Conservation (phyloP, 2,888 invertebrate genomes). For the Caenorhabditis sp. region DNA sequence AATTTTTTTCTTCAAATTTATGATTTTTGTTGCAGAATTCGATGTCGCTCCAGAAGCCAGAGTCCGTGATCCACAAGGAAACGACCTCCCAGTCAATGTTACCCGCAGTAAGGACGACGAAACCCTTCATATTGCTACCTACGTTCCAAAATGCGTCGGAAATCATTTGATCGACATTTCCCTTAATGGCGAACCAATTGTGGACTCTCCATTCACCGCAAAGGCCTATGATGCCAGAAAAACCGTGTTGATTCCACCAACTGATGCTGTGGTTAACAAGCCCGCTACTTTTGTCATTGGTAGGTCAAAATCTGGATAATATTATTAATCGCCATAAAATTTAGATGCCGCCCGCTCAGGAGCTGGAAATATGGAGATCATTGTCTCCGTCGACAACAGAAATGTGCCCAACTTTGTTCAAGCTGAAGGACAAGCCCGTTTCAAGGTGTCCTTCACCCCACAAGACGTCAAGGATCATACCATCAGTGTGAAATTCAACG, state of each 20-base stretch:
- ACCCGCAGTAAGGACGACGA: slow-evolving; percentile 66
- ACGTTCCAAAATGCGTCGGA: slow-evolving; percentile 89
- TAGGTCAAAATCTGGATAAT: too few species aligned
- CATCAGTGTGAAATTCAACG: slow-evolving; percentile 91
- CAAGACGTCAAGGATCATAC: slow-evolving; percentile 94
- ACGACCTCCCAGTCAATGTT: slow-evolving; percentile 74
- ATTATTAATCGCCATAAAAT: too few species aligned
- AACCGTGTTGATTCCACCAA: slow-evolving; percentile 95
- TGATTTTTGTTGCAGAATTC: slow-evolving; percentile 21
- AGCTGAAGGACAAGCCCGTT: slow-evolving; percentile 95
- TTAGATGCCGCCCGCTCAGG: slow-evolving; percentile 87
- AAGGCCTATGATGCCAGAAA: slow-evolving; percentile 90
- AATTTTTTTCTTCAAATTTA: neutral
- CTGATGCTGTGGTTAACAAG: slow-evolving; percentile 90
- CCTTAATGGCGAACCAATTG: slow-evolving; percentile 74
- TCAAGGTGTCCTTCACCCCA: slow-evolving; percentile 94
- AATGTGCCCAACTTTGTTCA: slow-evolving; percentile 97
- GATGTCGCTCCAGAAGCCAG: slow-evolving; percentile 66
- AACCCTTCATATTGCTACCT: slow-evolving; percentile 86
- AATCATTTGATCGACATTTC: slow-evolving; percentile 80
- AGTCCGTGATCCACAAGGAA: slow-evolving; percentile 77
- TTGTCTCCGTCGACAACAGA: slow-evolving; percentile 95
- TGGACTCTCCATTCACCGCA: slow-evolving; percentile 84
- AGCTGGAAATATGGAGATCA: slow-evolving; percentile 97
- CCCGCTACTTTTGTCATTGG: slow-evolving; percentile 95